Evolutionary conservation across 2,797 vertebrate species (phyloP), one percentile per base, ranked within the genome.

Genomic region (Serranus cabrilla): DNA sequence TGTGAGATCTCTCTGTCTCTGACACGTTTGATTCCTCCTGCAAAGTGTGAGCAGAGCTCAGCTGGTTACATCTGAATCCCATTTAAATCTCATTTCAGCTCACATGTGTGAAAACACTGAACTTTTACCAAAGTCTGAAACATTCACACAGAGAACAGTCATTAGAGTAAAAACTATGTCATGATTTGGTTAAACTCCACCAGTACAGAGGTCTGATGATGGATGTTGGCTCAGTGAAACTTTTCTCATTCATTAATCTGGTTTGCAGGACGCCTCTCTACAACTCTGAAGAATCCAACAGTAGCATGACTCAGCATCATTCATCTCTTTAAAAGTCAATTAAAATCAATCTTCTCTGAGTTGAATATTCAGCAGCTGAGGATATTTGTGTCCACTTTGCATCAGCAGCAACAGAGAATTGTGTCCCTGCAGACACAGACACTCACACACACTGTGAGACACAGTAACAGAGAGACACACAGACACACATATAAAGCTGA

Each of bases 121-220:
- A 61, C 23, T 31, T 61, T 39, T 58, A 40, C n/a, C 56, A 13
- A 40, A 40, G 37, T 58, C n/a, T 61, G 42, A 61, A 46, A 52
- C 23, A 13, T 27, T 52, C 11, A 52, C 34, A 21, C 4, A 23
- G 34, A 64, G 34, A 20, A 39, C n/a, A 63, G 46, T 45, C 34
- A 34, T 6, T 34, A 8, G 34, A 7, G 16, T 6, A 17, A 40
- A 11, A 12, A 40, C 39, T 40, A 2, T 7, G 34, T 34, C 34
- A 34, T 9, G 37, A 37, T 20, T 62, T 37, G n/a, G 5, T 8
- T 34, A 7, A 34, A 34, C 34, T 34, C 27, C 34, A 34, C 34
- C 34, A 34, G 5, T 34, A 34, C 34, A 34, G 34, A 34, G 34
- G 34, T 34, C 43, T 47, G 59, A 34, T 49, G 43, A 14, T 17